Percentiles rank a stretch among this genome's conserved stretches.
Conservation (phyloP, 2,888 invertebrate species). For the Ennomos quercinarius region DNA sequence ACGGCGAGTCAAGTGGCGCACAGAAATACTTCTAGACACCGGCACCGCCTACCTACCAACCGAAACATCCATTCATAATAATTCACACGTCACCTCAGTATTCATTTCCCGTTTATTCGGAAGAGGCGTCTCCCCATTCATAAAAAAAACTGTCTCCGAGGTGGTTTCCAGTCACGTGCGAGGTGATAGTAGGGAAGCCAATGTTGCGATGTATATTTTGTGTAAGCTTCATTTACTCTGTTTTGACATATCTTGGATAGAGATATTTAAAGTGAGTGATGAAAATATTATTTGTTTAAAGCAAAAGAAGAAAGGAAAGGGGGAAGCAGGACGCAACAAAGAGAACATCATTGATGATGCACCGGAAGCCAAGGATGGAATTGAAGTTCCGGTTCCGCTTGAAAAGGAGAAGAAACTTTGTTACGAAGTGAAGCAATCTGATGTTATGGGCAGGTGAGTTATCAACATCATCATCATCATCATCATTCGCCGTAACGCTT, state of each 20-base stretch:
- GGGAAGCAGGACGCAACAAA: constrained; percentile 66
- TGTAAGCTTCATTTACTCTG: constrained; percentile 50
- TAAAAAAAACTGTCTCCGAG: constrained; percentile 50
- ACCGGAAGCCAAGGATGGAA: constrained; percentile 45
- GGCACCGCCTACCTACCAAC: constrained; percentile 69
- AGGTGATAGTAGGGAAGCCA: constrained; percentile 37
- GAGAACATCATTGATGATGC: constrained; percentile 68
- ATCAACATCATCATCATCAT: too few species aligned
- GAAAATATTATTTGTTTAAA: constrained; percentile 48
- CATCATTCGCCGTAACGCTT: too few species aligned
- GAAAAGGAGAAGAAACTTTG: constrained; percentile 86
- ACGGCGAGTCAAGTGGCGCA: constrained; percentile 74
- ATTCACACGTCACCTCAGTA: constrained; percentile 61
- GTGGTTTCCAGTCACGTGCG: constrained; percentile 29
- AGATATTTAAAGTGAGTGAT: constrained; percentile 8
- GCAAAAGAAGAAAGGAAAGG: constrained; percentile 74
- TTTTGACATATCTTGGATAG: constrained; percentile 1
- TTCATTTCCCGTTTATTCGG: constrained; percentile 56
- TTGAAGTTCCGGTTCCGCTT: constrained; percentile 71
- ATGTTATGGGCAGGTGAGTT: constrained; percentile 86
- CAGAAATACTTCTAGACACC: constrained; percentile 77
- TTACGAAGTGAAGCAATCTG: constrained; percentile 85
- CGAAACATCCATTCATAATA: constrained; percentile 72
- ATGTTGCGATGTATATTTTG: constrained; percentile 70
- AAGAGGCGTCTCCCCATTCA: constrained; percentile 54